Percentiles rank a stretch among this genome's conserved stretches.
Conservation (phyloP, 2,113 vertebrate genomes). For the Micromys minutus region DNA sequence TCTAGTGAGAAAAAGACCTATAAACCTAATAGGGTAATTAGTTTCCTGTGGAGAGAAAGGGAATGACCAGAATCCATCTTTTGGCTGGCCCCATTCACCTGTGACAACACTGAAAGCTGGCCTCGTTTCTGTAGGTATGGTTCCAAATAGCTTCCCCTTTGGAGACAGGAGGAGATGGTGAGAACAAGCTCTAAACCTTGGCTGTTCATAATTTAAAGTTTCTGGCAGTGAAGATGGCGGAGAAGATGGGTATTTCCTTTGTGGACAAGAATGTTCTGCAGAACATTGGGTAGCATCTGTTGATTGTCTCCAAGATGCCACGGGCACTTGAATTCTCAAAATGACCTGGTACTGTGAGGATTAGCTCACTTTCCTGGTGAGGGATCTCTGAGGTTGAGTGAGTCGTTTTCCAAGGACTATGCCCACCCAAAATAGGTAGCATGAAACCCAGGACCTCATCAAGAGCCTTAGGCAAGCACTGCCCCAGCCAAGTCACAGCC, state of each 20-base stretch:
- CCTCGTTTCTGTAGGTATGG: conserved; percentile 32
- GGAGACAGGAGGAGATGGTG: neutral
- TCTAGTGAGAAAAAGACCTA: conserved; percentile 46
- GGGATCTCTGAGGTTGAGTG: neutral
- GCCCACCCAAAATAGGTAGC: neutral
- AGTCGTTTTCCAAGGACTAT: neutral
- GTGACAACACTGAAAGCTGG: conserved; percentile 1
- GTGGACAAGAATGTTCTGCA: neutral
- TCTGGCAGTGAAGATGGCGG: neutral
- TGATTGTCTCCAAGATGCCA: neutral
- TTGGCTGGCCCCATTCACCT: conserved; percentile 62
- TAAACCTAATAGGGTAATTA: conserved; percentile 77
- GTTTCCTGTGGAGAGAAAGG: conserved; percentile 82
- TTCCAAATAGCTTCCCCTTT: neutral
- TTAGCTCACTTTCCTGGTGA: neutral
- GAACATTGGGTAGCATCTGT: neutral
- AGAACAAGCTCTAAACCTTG: conserved; percentile 19
- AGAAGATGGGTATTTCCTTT: neutral
- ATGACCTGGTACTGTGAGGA: neutral
- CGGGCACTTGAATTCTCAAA: conserved; percentile 12
- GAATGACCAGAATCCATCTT: conserved; percentile 84
- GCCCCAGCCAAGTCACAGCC: neutral
- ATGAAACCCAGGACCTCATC: neutral
- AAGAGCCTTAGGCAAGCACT: neutral
- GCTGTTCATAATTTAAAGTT: conserved; percentile 28